Evolutionary conservation across 2,113 vertebrate species (phyloP).

Genomic region (Herpailurus yagouaroundi): DNA sequence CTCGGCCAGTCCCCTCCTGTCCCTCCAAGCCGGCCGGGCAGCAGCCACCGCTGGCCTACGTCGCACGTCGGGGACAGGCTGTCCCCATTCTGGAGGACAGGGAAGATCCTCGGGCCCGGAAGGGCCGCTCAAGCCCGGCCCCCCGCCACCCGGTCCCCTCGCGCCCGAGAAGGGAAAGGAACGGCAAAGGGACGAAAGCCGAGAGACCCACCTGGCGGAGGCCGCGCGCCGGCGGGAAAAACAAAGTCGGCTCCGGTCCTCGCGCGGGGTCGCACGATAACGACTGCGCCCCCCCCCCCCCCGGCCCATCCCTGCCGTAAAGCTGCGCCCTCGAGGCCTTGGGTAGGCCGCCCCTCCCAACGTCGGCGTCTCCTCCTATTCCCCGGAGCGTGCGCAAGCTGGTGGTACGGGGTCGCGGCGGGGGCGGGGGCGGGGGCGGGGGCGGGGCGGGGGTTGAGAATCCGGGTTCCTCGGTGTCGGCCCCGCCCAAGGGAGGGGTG

Average conservation of each 20-base stretch:
- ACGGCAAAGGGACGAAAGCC: neutral
- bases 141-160: too few relatives aligned
- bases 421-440: neutral
- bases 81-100: neutral
- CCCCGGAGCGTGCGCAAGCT: neutral
- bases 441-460: neutral
- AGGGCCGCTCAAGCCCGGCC: neutral
- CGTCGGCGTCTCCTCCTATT: neutral
- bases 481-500: neutral
- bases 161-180: neutral
- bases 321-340: neutral
- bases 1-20: too few relatives aligned
- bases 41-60: neutral
- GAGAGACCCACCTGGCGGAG: neutral
- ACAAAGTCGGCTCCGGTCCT: fast-evolving
- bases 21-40: neutral
- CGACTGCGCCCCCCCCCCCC: neutral
- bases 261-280: fast-evolving
- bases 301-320: neutral
- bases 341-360: too few relatives aligned
- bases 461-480: neutral
- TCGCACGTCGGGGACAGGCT: fast-evolving
- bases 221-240: fast-evolving
- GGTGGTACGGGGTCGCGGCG: neutral
- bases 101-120: neutral